These are phyloP conservation scores for Dendrolimus houi DNA, from an alignment of 2,888 invertebrate genomes.

Conservation along the genomic window DNA sequence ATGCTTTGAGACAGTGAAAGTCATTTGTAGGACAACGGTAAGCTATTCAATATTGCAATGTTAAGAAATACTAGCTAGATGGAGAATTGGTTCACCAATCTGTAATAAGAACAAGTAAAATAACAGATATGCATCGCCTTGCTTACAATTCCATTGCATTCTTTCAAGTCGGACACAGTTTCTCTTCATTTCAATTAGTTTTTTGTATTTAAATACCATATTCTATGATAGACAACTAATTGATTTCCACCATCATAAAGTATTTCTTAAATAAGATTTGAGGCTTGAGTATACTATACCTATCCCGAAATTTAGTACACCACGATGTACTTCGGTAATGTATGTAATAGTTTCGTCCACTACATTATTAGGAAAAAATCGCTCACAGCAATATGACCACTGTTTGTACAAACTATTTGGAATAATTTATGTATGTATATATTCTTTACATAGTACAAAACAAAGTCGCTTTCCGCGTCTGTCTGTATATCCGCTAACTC, in stretches of 20 bases:
- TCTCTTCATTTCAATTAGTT: neutral
- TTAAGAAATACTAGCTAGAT: constrained; percentile 60
- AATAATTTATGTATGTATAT: no score
- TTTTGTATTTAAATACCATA: neutral
- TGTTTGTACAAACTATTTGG: no score
- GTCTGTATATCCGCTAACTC: no score
- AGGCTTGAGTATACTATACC: no score
- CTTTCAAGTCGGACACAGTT: neutral
- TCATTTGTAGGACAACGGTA: constrained; percentile 40
- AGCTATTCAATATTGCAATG: constrained; percentile 54
- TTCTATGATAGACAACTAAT: neutral
- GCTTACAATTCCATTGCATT: neutral
- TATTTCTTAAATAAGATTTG: no score
- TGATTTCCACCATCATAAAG: neutral
- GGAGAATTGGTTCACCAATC: constrained; percentile 43
- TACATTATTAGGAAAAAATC: no score
- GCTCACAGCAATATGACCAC: no score
- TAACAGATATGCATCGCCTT: neutral
- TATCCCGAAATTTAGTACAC: no score
- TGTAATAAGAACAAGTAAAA: constrained; percentile 33
- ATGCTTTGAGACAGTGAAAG: constrained; percentile 33
- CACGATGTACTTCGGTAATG: no score
- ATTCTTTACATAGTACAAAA: no score
- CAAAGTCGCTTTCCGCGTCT: no score
- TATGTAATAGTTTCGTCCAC: no score